Evolutionary conservation across 2,888 invertebrate species (phyloP).

Genomic region (Heliconius aoede): DNA sequence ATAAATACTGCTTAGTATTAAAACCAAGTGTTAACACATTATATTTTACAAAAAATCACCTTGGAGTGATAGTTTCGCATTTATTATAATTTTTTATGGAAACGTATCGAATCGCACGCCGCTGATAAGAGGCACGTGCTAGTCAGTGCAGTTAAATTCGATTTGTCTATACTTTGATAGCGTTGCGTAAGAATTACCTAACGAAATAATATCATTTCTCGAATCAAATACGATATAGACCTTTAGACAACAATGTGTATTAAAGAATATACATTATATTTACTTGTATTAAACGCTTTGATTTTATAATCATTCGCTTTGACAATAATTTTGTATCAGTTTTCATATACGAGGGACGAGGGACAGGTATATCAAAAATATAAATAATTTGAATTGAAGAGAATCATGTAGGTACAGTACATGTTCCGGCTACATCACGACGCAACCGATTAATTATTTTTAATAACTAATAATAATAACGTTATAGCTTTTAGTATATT

Average conservation of each 20-base stretch:
- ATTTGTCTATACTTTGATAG: slow-evolving; percentile 40
- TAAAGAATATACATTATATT: too few species aligned
- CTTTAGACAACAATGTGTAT: too few species aligned
- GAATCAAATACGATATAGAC: slow-evolving; percentile 47
- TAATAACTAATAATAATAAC: slow-evolving; percentile 2
- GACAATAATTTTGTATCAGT: not conserved
- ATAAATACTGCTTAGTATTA: not conserved
- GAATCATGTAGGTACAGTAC: not conserved
- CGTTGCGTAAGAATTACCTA: slow-evolving; percentile 45
- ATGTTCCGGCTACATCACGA: not conserved
- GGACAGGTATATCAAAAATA: not conserved
- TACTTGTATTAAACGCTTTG: not conserved
- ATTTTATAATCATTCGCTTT: not conserved
- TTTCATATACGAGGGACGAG: not conserved
- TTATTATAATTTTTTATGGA: slow-evolving; percentile 64
- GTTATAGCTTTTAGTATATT: slow-evolving; percentile 8
- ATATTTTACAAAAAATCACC: slow-evolving; percentile 38
- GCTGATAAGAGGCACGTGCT: slow-evolving; percentile 72
- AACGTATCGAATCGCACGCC: slow-evolving; percentile 69
- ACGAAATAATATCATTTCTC: slow-evolving; percentile 46
- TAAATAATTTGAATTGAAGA: not conserved
- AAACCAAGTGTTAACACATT: not conserved
- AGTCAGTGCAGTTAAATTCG: slow-evolving; percentile 41
- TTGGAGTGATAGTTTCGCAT: slow-evolving; percentile 46
- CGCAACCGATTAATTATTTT: not conserved